phyloP scores from a whole-genome alignment of 2,888 invertebrate species.

The Temnothorax rugatulus region DNA sequence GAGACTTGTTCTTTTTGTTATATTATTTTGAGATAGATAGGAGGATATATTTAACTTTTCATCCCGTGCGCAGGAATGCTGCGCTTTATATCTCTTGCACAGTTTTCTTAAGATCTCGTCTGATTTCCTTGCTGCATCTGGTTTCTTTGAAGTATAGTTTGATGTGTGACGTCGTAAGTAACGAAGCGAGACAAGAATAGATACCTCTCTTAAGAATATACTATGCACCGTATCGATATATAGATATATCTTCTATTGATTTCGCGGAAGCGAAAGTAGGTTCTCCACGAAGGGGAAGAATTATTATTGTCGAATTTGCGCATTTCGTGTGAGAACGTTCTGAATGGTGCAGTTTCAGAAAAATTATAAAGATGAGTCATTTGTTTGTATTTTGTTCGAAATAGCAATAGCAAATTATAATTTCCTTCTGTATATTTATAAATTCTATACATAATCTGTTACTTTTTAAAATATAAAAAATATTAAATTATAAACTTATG shows the following conservation, averaged over 20 bases:
- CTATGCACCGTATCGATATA: conserved; percentile 63
- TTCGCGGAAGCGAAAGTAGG: conserved; percentile 43
- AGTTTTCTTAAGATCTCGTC: background rate
- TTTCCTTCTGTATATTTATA: background rate
- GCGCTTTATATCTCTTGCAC: background rate
- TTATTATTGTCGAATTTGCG: conserved; percentile 29
- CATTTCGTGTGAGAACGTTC: background rate
- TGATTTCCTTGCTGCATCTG: background rate
- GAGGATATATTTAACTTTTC: conserved; percentile 4
- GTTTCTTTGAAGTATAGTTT: conserved; percentile 1
- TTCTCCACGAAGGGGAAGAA: conserved; percentile 26
- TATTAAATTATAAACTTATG: conserved; percentile 1
- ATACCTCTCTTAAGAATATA: conserved; percentile 55
- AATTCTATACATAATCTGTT: background rate
- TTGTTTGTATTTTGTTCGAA: background rate
- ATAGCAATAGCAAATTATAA: background rate
- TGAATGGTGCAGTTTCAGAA: background rate
- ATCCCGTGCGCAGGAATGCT: background rate
- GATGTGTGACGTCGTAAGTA: conserved; percentile 41
- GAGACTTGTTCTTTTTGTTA: background rate
- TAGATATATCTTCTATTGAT: conserved; percentile 60
- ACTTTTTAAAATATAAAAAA: background rate
- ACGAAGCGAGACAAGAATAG: conserved; percentile 66
- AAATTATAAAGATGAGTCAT: conserved; percentile 5
- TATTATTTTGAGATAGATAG: background rate